Evolutionary conservation across 2,113 vertebrate species (phyloP).

Genomic region (Strigops habroptila): DNA sequence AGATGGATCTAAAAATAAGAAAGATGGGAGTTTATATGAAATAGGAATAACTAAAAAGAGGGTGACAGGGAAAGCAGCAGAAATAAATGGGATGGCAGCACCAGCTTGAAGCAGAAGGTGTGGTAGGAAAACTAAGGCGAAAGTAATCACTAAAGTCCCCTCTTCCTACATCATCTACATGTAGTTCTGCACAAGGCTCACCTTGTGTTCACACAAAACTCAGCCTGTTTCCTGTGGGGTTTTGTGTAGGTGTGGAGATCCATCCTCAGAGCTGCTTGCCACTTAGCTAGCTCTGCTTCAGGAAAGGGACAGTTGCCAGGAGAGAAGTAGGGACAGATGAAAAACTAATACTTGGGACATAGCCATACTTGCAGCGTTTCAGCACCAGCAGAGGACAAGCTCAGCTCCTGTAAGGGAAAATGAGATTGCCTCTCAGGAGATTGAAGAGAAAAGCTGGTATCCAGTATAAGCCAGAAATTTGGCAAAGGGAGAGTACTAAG

Average conservation of each 20-base stretch:
- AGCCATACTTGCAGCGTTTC: background rate
- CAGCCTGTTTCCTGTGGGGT: background rate
- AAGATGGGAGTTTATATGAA: background rate
- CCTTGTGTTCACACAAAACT: constrained; percentile 35
- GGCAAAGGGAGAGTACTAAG: background rate
- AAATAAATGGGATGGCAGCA: background rate
- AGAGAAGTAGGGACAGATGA: background rate
- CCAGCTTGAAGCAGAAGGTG: background rate
- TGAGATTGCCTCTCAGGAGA: background rate
- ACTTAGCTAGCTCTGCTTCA: constrained; percentile 8
- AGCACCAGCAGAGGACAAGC: background rate
- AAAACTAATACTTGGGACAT: background rate
- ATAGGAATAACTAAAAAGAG: background rate
- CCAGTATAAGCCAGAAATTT: background rate
- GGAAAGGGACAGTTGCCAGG: background rate
- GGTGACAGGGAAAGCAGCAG: background rate
- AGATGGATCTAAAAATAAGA: constrained; percentile 29
- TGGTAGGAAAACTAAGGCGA: background rate
- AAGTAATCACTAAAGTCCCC: background rate
- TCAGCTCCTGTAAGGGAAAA: background rate
- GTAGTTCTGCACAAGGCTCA: background rate
- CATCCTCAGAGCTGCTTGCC: constrained; percentile 1
- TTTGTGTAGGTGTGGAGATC: constrained; percentile 26
- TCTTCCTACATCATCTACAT: background rate
- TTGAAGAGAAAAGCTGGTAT: background rate